phyloP scores from a whole-genome alignment of 1,140 invertebrate species.

The Diabrotica undecimpunctata region DNA sequence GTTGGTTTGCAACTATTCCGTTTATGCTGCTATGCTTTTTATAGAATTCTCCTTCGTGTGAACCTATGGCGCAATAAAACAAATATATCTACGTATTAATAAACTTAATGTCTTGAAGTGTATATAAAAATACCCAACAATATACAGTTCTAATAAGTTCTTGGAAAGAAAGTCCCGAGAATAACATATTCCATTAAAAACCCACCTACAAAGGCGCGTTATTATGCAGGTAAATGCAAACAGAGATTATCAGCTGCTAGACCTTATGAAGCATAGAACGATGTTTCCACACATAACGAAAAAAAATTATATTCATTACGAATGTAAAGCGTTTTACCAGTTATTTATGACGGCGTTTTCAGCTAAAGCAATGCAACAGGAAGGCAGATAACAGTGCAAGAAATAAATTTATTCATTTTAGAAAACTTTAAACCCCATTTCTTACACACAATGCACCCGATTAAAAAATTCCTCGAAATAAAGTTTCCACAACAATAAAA shows the following conservation, averaged over 20 bases:
- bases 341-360: constrained; percentile 20
- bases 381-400: constrained; percentile 22
- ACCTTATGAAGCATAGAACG: constrained; percentile 13
- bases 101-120: too few relatives aligned
- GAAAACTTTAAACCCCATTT: constrained; percentile 22
- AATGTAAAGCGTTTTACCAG: constrained; percentile 18
- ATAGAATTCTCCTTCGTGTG: too few relatives aligned
- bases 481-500: constrained; percentile 17
- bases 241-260: constrained; percentile 7
- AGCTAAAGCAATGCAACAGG: constrained; percentile 22
- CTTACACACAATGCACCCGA: constrained; percentile 20
- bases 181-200: not conserved
- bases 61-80: too few relatives aligned
- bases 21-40: too few relatives aligned
- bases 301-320: constrained; percentile 18
- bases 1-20: too few relatives aligned
- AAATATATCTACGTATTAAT: too few relatives aligned
- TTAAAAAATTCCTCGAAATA: constrained; percentile 25
- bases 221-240: constrained; percentile 6
- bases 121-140: too few relatives aligned
- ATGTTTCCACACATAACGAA: constrained; percentile 13
- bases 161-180: not conserved
- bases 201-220: not conserved
- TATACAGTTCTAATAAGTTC: not conserved
- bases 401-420: constrained; percentile 22